Evolutionary conservation across 2,797 vertebrate species (phyloP), one percentile per base, ranked within the genome.

Genomic region (Amblyraja radiata): DNA sequence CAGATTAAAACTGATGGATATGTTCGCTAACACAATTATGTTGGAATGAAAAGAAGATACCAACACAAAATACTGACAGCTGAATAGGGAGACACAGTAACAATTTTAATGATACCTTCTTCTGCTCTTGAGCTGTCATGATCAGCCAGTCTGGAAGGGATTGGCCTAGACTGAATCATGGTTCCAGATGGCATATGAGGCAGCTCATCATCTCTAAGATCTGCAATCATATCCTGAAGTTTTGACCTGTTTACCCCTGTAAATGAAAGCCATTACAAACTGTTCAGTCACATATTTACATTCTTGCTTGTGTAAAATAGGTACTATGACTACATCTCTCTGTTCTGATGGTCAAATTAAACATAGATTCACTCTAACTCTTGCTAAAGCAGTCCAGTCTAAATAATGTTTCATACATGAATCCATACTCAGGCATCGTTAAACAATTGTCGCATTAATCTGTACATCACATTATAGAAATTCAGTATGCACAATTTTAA

Each of bases 41-140:
- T 76, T 92, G 39, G 90, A 25, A 54, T 92, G 36, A n/a, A 84
- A 84, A 61, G 90, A 73, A n/a, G 71, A 76, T 92, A 92, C 25
- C 71, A 74, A 91, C 46, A 54, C 18, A 39, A n/a, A 23, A 74
- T 46, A 73, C 23, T 54, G 90, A 92, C 63, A 71, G 63, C 86
- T 36, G n/a, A 90, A 39, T 65, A 90, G 65, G 21, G 21, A 76
- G 39, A 92, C 76, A 76, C 71, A 92, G 90, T 92, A 92, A 92
- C 71, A 92, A 76, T 76, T 92, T 92, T 92, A 92, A 54, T 92
- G 95, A 95, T 96, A 97, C 96, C 96, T 97, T 97, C 96, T 96
- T 97, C 96, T 95, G 96, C 96, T 97, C 96, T 96, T 95, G 96
- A 94, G 96, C 96, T 96, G 96, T 97, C 96, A 97, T 96, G 96